A percentile compares a stretch with the other conserved stretches of the same genome.
phyloP scores from a whole-genome alignment of 2,797 vertebrate genomes.

The Leptoclinus maculatus region DNA sequence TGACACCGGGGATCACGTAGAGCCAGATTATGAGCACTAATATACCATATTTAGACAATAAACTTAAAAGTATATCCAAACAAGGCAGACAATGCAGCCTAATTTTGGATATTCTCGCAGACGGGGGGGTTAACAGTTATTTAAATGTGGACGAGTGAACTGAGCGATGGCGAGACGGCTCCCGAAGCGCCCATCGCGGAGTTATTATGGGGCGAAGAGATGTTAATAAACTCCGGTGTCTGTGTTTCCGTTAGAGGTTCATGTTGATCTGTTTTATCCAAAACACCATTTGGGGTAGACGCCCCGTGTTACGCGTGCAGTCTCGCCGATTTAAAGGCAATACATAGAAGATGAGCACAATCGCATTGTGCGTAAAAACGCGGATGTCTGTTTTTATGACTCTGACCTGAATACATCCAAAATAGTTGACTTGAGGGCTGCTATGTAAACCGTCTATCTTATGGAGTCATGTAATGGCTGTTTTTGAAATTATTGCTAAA shows the following conservation, averaged over 20 bases:
- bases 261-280: slow-evolving; percentile 12
- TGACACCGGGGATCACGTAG: slow-evolving; percentile 1
- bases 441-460: not conserved
- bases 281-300: slow-evolving; percentile 43
- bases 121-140: slow-evolving; percentile 36
- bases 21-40: not conserved
- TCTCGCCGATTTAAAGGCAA: slow-evolving; percentile 35
- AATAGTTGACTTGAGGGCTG: slow-evolving; percentile 11
- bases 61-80: slow-evolving; percentile 48
- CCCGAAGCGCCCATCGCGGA: slow-evolving; percentile 14
- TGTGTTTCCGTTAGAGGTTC: slow-evolving; percentile 9
- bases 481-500: not conserved
- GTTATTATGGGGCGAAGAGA: slow-evolving; percentile 19
- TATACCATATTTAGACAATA: not conserved
- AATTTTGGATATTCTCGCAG: slow-evolving; percentile 6
- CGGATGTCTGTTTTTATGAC: slow-evolving; percentile 7
- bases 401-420: slow-evolving; percentile 27
- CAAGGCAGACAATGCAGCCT: slow-evolving; percentile 19
- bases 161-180: slow-evolving; percentile 22
- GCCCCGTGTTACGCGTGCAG: slow-evolving; percentile 34
- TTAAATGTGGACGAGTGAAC: slow-evolving; percentile 27
- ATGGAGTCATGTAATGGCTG: not conserved
- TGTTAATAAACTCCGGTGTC: slow-evolving; percentile 30
- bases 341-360: slow-evolving; percentile 40
- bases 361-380: slow-evolving; percentile 55